A percentile compares a stretch with the other conserved stretches of the same genome.
phyloP scores from a whole-genome alignment of 2,888 invertebrate genomes.

The Dryomyza anilis region DNA sequence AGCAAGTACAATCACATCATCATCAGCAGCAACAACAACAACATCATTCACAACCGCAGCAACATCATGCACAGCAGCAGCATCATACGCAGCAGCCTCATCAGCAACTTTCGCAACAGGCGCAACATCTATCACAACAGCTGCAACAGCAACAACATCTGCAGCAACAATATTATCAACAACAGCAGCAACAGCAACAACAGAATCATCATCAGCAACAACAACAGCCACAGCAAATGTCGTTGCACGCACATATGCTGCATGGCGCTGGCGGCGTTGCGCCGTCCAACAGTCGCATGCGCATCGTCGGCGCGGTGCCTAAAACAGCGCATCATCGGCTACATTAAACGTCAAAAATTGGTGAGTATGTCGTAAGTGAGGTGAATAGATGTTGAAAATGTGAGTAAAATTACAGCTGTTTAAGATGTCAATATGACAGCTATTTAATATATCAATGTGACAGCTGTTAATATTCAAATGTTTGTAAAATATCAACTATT shows the following conservation, averaged over 20 bases:
- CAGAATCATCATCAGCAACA: slow-evolving; percentile 40
- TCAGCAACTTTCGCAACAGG: slow-evolving; percentile 42
- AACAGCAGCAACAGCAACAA: slow-evolving; percentile 41
- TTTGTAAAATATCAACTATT: too few relatives aligned
- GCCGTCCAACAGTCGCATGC: slow-evolving; percentile 64
- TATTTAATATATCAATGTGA: too few relatives aligned
- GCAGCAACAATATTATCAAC: slow-evolving; percentile 40
- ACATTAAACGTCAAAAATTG: slow-evolving; percentile 42
- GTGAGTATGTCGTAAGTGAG: not conserved
- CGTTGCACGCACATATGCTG: slow-evolving; percentile 35
- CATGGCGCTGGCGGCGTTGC: slow-evolving; percentile 35
- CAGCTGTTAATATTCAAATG: too few relatives aligned
- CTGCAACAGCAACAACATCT: slow-evolving; percentile 44
- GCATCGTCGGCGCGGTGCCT: slow-evolving; percentile 84
- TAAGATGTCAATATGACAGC: too few relatives aligned
- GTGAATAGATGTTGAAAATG: not conserved
- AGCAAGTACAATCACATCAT: slow-evolving; percentile 38
- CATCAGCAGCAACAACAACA: slow-evolving; percentile 47
- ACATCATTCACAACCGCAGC: slow-evolving; percentile 43
- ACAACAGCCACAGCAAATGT: slow-evolving; percentile 36
- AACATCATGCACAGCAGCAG: slow-evolving; percentile 42
- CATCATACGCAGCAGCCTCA: slow-evolving; percentile 38
- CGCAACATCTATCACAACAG: slow-evolving; percentile 44
- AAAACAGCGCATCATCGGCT: slow-evolving; percentile 65
- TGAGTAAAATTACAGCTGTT: too few relatives aligned